These are phyloP conservation scores for Celastrina argiolus DNA, from an alignment of 2,888 invertebrate genomes.

Conservation along the genomic window DNA sequence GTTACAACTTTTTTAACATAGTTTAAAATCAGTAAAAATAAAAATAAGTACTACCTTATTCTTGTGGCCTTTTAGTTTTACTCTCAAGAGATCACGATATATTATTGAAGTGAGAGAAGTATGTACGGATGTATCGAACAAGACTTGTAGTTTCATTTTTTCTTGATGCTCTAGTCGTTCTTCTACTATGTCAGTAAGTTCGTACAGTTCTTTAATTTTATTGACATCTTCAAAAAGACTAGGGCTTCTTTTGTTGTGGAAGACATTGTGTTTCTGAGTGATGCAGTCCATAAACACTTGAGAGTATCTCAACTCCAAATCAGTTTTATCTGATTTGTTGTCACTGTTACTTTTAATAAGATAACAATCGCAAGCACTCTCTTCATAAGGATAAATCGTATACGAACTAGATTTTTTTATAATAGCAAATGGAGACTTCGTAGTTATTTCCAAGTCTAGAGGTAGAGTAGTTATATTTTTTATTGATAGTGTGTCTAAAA, in stretches of 20 bases:
- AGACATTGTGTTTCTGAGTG: conserved; percentile 44
- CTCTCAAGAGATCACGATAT: conserved; percentile 58
- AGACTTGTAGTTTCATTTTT: conserved; percentile 63
- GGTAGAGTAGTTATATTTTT: conserved; percentile 75
- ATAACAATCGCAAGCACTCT: conserved; percentile 53
- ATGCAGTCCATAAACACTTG: not conserved
- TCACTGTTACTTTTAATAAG: conserved; percentile 44
- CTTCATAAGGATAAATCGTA: conserved; percentile 53
- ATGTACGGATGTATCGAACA: conserved; percentile 69
- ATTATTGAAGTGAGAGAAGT: conserved; percentile 55
- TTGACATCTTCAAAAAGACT: conserved; percentile 67
- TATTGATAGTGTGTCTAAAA: conserved; percentile 73
- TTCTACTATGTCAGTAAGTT: conserved; percentile 56
- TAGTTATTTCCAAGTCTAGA: conserved; percentile 62
- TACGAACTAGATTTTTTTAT: conserved; percentile 58
- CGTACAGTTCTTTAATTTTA: conserved; percentile 66
- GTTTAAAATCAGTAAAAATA: not conserved
- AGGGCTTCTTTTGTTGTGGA: conserved; percentile 48
- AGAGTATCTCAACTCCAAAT: not conserved
- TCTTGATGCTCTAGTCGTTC: conserved; percentile 64
- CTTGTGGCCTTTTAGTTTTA: conserved; percentile 66
- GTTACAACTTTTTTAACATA: too few relatives aligned
- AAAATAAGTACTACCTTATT: conserved; percentile 51
- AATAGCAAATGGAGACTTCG: conserved; percentile 72
- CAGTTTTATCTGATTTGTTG: conserved; percentile 43